Base-by-base conservation (phyloP, 1,140 invertebrate species). In the Penaeus vannamei region DNA sequence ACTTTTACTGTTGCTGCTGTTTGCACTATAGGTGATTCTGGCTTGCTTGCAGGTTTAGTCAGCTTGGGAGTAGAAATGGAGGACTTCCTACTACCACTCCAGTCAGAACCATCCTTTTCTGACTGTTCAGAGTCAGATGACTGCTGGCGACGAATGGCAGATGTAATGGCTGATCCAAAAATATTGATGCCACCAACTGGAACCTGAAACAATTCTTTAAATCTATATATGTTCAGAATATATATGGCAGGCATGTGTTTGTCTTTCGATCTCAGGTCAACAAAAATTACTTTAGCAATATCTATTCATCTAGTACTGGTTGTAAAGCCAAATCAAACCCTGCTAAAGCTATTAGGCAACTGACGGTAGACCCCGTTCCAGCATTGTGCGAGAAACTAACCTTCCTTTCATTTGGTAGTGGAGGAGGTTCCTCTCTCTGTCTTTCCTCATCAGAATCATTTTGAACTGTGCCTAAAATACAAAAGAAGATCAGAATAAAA, bases 111-210 rank as follows among this genome's bases (percentile, higher is more conserved):
- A 42, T 80, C 87, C 19, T 60, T 46, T 46, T 87, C 79, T 36
- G 87, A 89, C 23, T 81, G 19, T 29, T 86, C 85, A 23, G 84
- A 76, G 12, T 79, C 85, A 32, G 85, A 83, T n/a, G 69, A 79
- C 4, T 79, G 85, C 36, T 87, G 85, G 10, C 29, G 64, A 12
- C 82, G 61, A 59, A 90, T 76, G 14, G 89, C 89, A 77, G 80
- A 79, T 66, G 89, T 90, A 19, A 90, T 80, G 53, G 89, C 89
- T 77, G 89, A 60, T 32, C 85, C 81, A 80, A 90, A 90, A 32
- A 90, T 87, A 36, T 72, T 90, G 26, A 90, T 64, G 53, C 89
- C 89, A 62, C 89, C 89, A 79, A 80, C 89, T 26, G 89, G 89
- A 76, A 86, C 85, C 89, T 90, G 53, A 8, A 87, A 87, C 10